These are phyloP conservation scores for Papilio dardanus DNA, from an alignment of 1,140 invertebrate species.

Conservation along the genomic window DNA sequence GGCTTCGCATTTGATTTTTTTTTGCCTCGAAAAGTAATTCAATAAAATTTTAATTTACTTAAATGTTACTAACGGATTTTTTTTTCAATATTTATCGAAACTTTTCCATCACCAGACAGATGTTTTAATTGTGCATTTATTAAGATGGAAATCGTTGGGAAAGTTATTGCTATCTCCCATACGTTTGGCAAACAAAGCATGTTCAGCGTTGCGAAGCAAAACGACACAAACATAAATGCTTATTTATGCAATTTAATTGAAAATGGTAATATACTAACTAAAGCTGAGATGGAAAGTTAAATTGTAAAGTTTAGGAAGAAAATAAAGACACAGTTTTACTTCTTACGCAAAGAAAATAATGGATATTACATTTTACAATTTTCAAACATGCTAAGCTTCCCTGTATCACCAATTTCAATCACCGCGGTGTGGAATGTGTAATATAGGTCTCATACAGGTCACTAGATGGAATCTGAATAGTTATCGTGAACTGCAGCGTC, in stretches of 20 bases:
- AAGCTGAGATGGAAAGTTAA: not conserved
- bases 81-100: too few species aligned
- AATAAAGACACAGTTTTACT: too few species aligned
- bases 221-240: not conserved
- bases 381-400: too few species aligned
- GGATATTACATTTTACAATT: too few species aligned
- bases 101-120: too few species aligned
- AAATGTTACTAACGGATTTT: too few species aligned
- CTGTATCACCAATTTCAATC: not conserved
- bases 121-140: not conserved
- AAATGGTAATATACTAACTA: not conserved
- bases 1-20: too few species aligned
- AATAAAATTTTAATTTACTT: too few species aligned
- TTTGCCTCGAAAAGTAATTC: too few species aligned
- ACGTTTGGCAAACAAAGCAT: conserved; percentile 14
- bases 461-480: not conserved
- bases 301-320: not conserved
- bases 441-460: not conserved
- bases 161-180: conserved; percentile 15
- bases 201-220: conserved; percentile 22
- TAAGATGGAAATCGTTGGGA: conserved; percentile 11
- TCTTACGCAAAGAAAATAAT: too few species aligned
- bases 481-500: not conserved
- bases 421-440: too few species aligned
- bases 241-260: conserved; percentile 18